Base-by-base conservation (phyloP, 1,140 invertebrate genomes). In the Drosophila insularis region DNA sequence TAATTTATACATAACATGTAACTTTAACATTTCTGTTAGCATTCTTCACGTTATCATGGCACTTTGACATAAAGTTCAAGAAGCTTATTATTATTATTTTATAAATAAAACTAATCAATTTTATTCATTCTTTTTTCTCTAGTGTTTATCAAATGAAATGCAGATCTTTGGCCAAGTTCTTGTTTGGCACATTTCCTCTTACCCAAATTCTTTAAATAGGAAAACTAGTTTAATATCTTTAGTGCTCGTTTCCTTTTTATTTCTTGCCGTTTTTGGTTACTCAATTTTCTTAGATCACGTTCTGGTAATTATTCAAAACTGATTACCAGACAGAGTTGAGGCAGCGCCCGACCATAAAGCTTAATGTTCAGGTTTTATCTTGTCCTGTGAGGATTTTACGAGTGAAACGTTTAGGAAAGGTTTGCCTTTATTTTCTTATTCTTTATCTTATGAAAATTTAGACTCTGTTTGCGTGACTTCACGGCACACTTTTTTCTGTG, bases 301-400 rank as follows among this genome's bases (percentile, higher is more conserved):
- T 68, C 71, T 21, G 70, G 80, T 80, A 87, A 87, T 87, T 87
- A 84, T 68, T 87, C 84, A 87, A 84, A 50, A 80, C 84, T 84
- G 84, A 87, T 87, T 89, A 82, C 56, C 64, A 60, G 64, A 46
- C 62, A 60, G 64, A 46, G 43, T 21, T 21, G 17, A 50, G 17
- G 43, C 43, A 50, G 43, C 43, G 17, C 43, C 13, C 63, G 43
- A 23, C 60, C 79, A 73, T 87, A 87, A 87, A 89, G 84, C 73
- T 74, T 79, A 67, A 89, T 61, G 73, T 67, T 67, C 39, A n/a
- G 68, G 37, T 87, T 71, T 86, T 86, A 87, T 86, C 43, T 50
- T 50, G 43, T 50, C 3, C 82, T 75, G 69, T 46, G 17, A 31
- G 39, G 60, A 46, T 61, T 78, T 75, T 66, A 79, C 66, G 79